Conservation (phyloP, 2,888 invertebrate species). For the Eupithecia vulgata region DNA sequence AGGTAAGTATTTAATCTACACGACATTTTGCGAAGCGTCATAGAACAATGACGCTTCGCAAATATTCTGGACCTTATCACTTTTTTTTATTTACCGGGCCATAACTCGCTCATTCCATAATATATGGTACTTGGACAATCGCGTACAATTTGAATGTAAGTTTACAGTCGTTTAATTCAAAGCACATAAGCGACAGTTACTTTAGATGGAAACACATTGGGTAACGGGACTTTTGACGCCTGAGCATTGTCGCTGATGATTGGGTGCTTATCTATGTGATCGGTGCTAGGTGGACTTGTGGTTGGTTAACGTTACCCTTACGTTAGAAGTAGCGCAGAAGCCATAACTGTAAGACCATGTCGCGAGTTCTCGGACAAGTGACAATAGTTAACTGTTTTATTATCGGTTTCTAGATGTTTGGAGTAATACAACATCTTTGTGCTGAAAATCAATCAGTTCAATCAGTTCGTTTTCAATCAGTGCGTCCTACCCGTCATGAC, state of each 20-base stretch:
- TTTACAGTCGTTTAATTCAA: constrained; percentile 44
- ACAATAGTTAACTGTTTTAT: not conserved
- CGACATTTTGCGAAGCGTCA: too few relatives aligned
- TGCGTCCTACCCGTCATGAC: too few relatives aligned
- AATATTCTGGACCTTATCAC: too few relatives aligned
- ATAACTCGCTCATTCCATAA: not conserved
- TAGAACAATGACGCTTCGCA: too few relatives aligned
- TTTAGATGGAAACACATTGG: constrained; percentile 59
- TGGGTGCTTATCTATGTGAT: constrained; percentile 24
- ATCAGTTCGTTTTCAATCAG: too few relatives aligned
- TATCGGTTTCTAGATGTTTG: not conserved
- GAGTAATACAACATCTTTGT: too few relatives aligned
- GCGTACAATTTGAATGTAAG: constrained; percentile 44
- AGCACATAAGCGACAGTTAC: constrained; percentile 68
- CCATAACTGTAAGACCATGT: not conserved
- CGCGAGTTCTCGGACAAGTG: not conserved
- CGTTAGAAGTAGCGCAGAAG: not conserved
- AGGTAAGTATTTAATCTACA: too few relatives aligned
- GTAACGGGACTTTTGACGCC: constrained; percentile 59
- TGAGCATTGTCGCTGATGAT: constrained; percentile 40
- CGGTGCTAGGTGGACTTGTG: constrained; percentile 15
- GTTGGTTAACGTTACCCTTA: not conserved
- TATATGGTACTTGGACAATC: constrained; percentile 31
- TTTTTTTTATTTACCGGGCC: too few relatives aligned
- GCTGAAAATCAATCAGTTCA: too few relatives aligned